Percentiles rank a stretch among this genome's conserved stretches.
These are phyloP conservation scores for Andrena minutula DNA, from an alignment of 2,888 invertebrate genomes.

Conservation along the genomic window DNA sequence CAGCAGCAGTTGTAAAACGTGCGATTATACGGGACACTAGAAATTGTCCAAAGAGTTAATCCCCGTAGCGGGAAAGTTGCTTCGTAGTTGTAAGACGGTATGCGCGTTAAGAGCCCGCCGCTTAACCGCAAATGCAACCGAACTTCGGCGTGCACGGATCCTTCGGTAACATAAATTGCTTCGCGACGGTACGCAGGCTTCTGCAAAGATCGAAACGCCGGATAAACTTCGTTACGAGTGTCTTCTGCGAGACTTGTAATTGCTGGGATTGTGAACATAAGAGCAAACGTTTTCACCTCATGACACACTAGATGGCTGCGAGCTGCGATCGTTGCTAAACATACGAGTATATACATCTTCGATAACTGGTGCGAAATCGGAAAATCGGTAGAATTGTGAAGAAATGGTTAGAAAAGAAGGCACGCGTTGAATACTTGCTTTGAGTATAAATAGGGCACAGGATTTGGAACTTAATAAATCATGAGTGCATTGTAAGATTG, in stretches of 20 bases:
- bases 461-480: too few species aligned
- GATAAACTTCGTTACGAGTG: constrained; percentile 63
- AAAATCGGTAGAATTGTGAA: background rate
- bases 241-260: constrained; percentile 56
- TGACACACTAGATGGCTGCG: constrained; percentile 35
- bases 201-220: constrained; percentile 69
- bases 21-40: constrained; percentile 69
- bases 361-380: background rate
- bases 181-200: constrained; percentile 42
- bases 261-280: constrained; percentile 39
- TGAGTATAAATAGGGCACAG: too few species aligned
- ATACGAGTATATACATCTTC: constrained; percentile 22
- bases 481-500: too few species aligned
- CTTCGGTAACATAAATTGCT: constrained; percentile 66
- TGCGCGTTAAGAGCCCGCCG: constrained; percentile 66
- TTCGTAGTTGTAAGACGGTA: constrained; percentile 52
- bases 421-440: too few species aligned
- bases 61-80: constrained; percentile 68
- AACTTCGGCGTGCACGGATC: constrained; percentile 65
- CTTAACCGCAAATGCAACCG: constrained; percentile 74
- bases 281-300: constrained; percentile 50
- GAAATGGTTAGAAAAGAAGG: too few species aligned
- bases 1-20: constrained; percentile 57
- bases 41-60: constrained; percentile 70
- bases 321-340: constrained; percentile 26